Evolutionary conservation across 1,140 invertebrate species (phyloP), one percentile per base, ranked within the genome.

Genomic region (Drosophila sulfurigaster): DNA sequence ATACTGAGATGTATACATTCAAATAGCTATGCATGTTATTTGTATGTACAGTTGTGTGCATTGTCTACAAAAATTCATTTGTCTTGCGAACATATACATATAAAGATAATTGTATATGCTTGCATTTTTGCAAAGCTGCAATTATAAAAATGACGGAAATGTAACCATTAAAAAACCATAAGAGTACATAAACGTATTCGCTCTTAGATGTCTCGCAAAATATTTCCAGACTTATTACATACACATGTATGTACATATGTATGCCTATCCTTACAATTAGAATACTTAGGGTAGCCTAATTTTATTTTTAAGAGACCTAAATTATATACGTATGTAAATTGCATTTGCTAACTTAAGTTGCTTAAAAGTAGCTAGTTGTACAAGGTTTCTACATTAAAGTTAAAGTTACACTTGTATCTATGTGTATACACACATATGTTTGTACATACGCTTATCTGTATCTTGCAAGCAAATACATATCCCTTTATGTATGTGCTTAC

Each of bases 121-220:
- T 11, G 48, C 48, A 32, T 35, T 15, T 25, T 13, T 28, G 4
- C 28, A 32, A 11, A 54, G 1, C n/a, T 13, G 7, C 13, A 15
- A 35, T 32, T 54, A 54, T 15, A 13, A 54, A 54, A 54, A 32
- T 13, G 7, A 32, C 35, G 54, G 54, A 57, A 41, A 41, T 41
- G 54, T 57, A 57, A 57, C 54, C 54, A 57, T 57, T 41, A 41
- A 20, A 57, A 1, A 41, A 4, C 32, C 32, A 41, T 57, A 41
- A 41, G 35, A 20, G 30, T 54, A 54, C 30, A 54, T n/a, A 54
- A 15, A 54, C 15, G 15, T 15, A 16, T 16, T 8, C 41, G 10
- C 10, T 15, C 15, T 11, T 56, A 52, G 11, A 57, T 20, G 51
- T 57, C 13, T 38, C 16, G 15, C 13, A 57, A 41, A 38, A 57